These are phyloP conservation scores for Philereme vetulata DNA, from an alignment of 2,888 invertebrate genomes.

Conservation along the genomic window DNA sequence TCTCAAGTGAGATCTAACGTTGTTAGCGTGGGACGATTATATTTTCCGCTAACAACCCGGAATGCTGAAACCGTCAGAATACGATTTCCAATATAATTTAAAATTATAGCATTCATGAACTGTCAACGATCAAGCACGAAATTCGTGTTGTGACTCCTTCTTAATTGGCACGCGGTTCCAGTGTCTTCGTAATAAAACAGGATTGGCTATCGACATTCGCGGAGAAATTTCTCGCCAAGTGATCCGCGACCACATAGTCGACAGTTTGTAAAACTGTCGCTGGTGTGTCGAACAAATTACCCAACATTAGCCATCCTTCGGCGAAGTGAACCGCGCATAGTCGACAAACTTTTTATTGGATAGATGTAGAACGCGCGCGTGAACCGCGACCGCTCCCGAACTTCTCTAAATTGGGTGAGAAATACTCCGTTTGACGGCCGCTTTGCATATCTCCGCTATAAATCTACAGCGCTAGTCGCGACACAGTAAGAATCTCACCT, in stretches of 20 bases:
- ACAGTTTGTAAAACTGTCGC: slow-evolving; percentile 51
- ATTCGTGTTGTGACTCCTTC: slow-evolving; percentile 64
- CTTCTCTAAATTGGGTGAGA: slow-evolving; percentile 66
- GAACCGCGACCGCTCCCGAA: slow-evolving; percentile 47
- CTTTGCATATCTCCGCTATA: slow-evolving; percentile 66
- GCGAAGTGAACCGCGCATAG: slow-evolving; percentile 46
- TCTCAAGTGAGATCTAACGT: slow-evolving; percentile 43
- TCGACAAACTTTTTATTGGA: slow-evolving; percentile 61
- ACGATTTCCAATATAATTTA: slow-evolving; percentile 63
- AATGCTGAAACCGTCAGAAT: slow-evolving; percentile 50
- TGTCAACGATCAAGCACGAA: slow-evolving; percentile 63
- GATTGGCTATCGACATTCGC: slow-evolving; percentile 47
- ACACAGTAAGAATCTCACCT: slow-evolving; percentile 42
- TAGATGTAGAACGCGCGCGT: slow-evolving; percentile 40
- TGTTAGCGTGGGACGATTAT: slow-evolving; percentile 55
- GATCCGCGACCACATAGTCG: slow-evolving; percentile 41
- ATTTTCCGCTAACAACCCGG: slow-evolving; percentile 49
- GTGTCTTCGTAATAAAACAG: slow-evolving; percentile 32
- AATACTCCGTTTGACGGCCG: slow-evolving; percentile 60
- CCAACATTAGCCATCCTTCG: slow-evolving; percentile 47
- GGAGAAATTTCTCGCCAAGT: slow-evolving; percentile 51
- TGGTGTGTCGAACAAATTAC: slow-evolving; percentile 57
- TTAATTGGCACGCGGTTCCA: slow-evolving; percentile 71
- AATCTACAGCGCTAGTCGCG: slow-evolving; percentile 54
- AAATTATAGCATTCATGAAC: slow-evolving; percentile 66